Evolutionary conservation across 2,888 invertebrate genomes (phyloP).

Genomic region (Catocala fraxini): DNA sequence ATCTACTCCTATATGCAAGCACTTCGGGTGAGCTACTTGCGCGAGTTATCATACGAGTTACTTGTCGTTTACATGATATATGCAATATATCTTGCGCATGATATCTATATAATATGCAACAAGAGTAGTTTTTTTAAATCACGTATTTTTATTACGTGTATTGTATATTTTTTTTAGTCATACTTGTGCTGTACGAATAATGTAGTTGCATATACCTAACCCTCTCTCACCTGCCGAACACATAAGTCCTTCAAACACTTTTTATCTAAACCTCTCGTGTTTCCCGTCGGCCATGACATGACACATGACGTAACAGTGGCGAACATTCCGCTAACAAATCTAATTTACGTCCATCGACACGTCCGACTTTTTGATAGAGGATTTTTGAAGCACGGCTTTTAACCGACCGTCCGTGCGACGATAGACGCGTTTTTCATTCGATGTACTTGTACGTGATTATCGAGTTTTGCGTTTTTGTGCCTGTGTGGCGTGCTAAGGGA

Average conservation of each 20-base stretch:
- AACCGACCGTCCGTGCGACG: constrained; percentile 22
- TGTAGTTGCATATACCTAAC: constrained; percentile 28
- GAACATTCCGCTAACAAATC: constrained; percentile 76
- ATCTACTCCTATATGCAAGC: no score
- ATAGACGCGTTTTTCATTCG: constrained; percentile 42
- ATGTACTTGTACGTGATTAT: constrained; percentile 23
- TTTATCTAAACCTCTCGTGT: constrained; percentile 45
- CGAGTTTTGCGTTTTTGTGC: neutral
- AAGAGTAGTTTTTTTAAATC: no score
- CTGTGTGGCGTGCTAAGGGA: no score
- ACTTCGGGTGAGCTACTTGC: no score
- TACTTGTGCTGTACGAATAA: neutral
- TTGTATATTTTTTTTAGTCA: no score
- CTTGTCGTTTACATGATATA: no score
- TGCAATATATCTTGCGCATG: no score
- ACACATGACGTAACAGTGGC: constrained; percentile 34
- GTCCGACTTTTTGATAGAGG: constrained; percentile 77
- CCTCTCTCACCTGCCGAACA: constrained; percentile 31
- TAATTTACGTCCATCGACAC: constrained; percentile 78
- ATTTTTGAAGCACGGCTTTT: constrained; percentile 65
- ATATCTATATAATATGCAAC: no score
- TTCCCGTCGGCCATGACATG: constrained; percentile 47
- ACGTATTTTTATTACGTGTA: no score
- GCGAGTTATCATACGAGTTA: no score
- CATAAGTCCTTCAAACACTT: constrained; percentile 19